These are phyloP conservation scores for Dendrocopos noguchii DNA, from an alignment of 2,113 vertebrate genomes.

Conservation along the genomic window DNA sequence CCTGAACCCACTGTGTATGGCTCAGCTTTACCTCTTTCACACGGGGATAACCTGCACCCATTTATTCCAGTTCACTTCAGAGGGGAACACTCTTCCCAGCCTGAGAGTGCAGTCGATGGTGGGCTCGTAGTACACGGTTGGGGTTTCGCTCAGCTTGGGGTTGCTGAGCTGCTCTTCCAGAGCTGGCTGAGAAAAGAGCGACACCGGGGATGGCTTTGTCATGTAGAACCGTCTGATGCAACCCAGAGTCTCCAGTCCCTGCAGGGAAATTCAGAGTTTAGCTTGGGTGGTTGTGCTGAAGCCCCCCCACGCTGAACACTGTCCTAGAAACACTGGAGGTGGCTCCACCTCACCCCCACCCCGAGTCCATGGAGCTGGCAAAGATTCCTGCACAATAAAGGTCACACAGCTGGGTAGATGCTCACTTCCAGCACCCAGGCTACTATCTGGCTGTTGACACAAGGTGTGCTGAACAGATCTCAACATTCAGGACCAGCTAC, in stretches of 20 bases:
- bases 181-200: conserved; percentile 79
- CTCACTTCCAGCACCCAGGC: neutral
- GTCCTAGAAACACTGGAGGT: neutral
- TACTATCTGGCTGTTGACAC: neutral
- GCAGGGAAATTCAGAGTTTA: neutral
- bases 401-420: fast-evolving
- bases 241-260: conserved; percentile 86
- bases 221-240: conserved; percentile 82
- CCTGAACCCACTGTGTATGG: neutral
- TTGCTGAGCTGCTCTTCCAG: neutral
- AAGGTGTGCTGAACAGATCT: neutral
- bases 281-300: neutral
- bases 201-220: conserved; percentile 48
- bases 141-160: neutral
- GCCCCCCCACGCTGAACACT: fast-evolving
- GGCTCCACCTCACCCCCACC: neutral
- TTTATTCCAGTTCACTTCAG: conserved; percentile 88
- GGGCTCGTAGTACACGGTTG: conserved; percentile 84
- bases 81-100: conserved; percentile 86
- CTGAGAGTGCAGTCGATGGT: conserved; percentile 86
- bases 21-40: neutral
- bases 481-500: neutral
- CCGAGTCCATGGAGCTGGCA: neutral
- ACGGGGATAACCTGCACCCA: conserved; percentile 70
- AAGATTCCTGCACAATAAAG: neutral